Percentiles rank a stretch among this genome's conserved stretches.
Conservation (phyloP, 2,797 vertebrate species). For the Pagetopsis macropterus region DNA sequence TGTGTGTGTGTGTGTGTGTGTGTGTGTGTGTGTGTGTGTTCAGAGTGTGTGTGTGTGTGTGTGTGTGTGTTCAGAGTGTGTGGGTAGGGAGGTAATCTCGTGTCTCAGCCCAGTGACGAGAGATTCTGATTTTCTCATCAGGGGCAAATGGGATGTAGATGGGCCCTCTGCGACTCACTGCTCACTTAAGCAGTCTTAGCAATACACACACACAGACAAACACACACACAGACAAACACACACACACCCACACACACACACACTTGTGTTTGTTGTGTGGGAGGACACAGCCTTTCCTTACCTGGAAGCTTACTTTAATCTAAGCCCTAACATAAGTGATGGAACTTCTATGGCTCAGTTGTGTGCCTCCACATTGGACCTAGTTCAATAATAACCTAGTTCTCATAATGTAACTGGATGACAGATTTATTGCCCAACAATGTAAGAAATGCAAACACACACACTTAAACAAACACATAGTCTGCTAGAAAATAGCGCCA, state of each 20-base stretch:
- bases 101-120: slow-evolving; percentile 48
- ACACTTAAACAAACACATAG: background rate
- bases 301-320: background rate
- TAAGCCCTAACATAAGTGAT: background rate
- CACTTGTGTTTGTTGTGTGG: slow-evolving; percentile 19
- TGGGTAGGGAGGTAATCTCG: slow-evolving; percentile 36
- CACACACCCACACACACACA: too few species aligned
- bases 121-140: slow-evolving; percentile 63
- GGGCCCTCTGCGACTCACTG: slow-evolving; percentile 42
- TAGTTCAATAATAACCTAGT: background rate
- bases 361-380: too few species aligned
- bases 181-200: slow-evolving; percentile 40
- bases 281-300: background rate
- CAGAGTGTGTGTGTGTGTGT: background rate
- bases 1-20: background rate
- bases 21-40: background rate
- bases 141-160: slow-evolving; percentile 62
- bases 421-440: background rate
- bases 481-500: background rate
- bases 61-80: slow-evolving; percentile 1
- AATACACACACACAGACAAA: background rate
- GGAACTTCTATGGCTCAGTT: background rate
- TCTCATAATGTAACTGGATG: background rate
- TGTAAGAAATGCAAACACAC: background rate
- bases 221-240: too few species aligned